phyloP scores from a whole-genome alignment of 2,888 invertebrate genomes.

The Dryomyza anilis region DNA sequence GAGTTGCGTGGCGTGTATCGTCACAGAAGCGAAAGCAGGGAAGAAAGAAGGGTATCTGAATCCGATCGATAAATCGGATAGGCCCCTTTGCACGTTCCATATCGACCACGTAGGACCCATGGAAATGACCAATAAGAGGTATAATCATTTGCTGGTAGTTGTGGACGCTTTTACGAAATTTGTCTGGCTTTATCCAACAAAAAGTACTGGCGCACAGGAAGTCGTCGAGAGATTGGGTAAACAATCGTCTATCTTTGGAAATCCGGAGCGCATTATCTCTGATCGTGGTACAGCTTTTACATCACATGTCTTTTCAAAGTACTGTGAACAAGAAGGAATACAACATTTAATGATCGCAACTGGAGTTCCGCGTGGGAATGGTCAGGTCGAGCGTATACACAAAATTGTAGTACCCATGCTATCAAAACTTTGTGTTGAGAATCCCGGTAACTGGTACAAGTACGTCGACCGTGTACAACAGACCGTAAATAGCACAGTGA shows the following conservation, averaged over 20 bases:
- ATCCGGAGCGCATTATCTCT: conserved; percentile 44
- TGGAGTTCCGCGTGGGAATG: conserved; percentile 49
- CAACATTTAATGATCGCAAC: conserved; percentile 44
- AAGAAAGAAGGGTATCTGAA: conserved; percentile 21
- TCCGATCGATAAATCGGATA: conserved; percentile 23
- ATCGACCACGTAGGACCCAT: conserved; percentile 27
- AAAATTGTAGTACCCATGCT: conserved; percentile 46
- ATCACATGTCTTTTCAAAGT: conserved; percentile 45
- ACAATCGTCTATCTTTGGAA: conserved; percentile 13
- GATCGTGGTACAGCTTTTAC: conserved; percentile 56
- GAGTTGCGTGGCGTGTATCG: conserved; percentile 33
- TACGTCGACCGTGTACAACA: conserved; percentile 30
- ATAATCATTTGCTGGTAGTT: background rate
- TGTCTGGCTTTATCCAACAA: background rate
- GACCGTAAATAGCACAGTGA: conserved; percentile 18
- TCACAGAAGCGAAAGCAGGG: conserved; percentile 26
- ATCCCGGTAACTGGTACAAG: conserved; percentile 47
- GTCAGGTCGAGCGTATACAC: conserved; percentile 52
- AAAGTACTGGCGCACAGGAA: background rate
- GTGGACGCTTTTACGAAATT: background rate
- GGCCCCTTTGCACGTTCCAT: conserved; percentile 17
- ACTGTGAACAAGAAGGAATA: conserved; percentile 43
- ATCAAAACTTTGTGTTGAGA: conserved; percentile 48
- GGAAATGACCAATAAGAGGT: conserved; percentile 17
- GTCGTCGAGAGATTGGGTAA: background rate